These are phyloP conservation scores for Wiebesia pumilae DNA, from an alignment of 1,140 invertebrate genomes.

Conservation along the genomic window DNA sequence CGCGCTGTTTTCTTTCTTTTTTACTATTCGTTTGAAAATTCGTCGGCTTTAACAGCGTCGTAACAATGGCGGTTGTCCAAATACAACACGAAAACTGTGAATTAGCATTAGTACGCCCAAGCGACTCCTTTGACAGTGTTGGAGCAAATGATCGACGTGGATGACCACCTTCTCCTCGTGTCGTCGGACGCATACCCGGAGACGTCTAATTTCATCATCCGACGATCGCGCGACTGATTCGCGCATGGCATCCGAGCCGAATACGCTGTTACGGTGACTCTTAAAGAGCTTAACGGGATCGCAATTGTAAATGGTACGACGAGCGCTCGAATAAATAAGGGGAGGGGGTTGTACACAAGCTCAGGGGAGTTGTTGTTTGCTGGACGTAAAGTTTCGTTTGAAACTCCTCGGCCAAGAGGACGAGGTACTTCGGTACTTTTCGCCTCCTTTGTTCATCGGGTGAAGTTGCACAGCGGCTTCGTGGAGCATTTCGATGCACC, in stretches of 20 bases:
- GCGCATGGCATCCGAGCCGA: neutral
- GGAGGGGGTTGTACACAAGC: neutral
- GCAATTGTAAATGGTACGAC: conserved; percentile 26
- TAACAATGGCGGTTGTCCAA: conserved; percentile 4
- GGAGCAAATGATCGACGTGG: neutral
- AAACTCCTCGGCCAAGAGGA: neutral
- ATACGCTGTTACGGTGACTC: conserved; percentile 10
- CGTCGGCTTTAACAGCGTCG: too few species aligned
- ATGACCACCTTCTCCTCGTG: too few species aligned
- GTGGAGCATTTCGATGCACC: too few species aligned
- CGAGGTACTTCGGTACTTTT: neutral
- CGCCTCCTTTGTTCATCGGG: neutral
- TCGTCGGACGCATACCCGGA: neutral
- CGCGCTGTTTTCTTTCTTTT: too few species aligned
- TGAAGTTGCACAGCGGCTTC: neutral
- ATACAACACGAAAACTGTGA: neutral
- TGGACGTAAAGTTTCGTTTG: neutral
- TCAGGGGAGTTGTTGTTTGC: neutral
- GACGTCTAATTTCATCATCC: conserved; percentile 44
- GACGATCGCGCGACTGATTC: conserved; percentile 4
- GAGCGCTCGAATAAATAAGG: neutral
- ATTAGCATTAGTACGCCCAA: conserved; percentile 20
- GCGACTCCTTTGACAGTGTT: neutral
- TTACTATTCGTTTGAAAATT: too few species aligned
- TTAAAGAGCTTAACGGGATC: conserved; percentile 3